Percentiles rank a stretch among this genome's conserved stretches.
Evolutionary conservation across 2,113 vertebrate species (phyloP).

Genomic region (Hystrix cristata): DNA sequence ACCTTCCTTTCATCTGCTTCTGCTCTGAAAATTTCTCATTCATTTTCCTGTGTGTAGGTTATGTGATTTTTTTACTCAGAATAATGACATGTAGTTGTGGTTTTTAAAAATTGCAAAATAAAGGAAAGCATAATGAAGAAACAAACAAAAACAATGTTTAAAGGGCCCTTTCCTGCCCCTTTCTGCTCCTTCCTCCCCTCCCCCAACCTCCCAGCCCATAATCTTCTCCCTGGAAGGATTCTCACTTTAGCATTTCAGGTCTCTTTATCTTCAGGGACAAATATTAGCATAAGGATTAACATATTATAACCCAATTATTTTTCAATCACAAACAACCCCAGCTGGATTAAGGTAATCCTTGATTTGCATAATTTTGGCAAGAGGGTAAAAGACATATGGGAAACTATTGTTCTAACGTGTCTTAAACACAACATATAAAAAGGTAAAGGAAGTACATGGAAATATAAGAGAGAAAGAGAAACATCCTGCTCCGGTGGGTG

Average conservation of each 20-base stretch:
- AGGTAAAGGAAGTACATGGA: not conserved
- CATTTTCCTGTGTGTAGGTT: too few species aligned
- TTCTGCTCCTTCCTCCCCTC: not conserved
- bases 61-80: not conserved
- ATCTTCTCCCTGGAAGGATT: not conserved
- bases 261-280: conserved; percentile 42
- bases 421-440: not conserved
- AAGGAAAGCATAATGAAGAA: not conserved
- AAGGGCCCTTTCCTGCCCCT: not conserved
- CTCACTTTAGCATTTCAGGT: not conserved
- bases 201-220: not conserved
- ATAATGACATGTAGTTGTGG: not conserved
- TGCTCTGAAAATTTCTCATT: not conserved
- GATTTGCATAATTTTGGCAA: conserved; percentile 62
- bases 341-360: conserved; percentile 37
- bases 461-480: not conserved
- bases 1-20: not conserved
- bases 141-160: not conserved
- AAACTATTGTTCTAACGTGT: not conserved
- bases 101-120: not conserved
- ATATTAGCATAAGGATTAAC: conserved; percentile 60
- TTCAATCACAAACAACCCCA: conserved; percentile 27
- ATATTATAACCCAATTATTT: conserved; percentile 54
- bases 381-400: not conserved
- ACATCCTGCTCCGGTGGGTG: accelerated